Evolutionary conservation across 1,140 invertebrate genomes (phyloP).

Genomic region (Brachionus plicatilis): DNA sequence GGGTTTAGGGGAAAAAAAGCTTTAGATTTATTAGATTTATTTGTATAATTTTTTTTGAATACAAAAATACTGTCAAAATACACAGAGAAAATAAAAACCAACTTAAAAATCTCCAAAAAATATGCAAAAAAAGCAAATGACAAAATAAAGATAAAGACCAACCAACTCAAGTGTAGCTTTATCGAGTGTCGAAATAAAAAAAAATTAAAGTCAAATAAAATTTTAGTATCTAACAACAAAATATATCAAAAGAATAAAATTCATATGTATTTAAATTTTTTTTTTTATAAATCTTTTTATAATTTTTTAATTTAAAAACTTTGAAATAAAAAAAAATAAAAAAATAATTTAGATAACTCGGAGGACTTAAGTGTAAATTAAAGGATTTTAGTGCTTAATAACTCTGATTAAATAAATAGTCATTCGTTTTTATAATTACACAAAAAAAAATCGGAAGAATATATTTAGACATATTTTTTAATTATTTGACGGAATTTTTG

Average conservation of each 20-base stretch:
- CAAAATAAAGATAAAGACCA: neutral
- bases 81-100: constrained; percentile 5
- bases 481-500: constrained; percentile 40
- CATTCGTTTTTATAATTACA: neutral
- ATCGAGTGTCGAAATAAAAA: neutral
- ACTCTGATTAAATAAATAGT: constrained; percentile 22
- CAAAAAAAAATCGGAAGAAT: neutral
- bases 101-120: neutral
- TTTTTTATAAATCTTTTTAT: neutral
- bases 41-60: neutral
- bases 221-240: constrained; percentile 3
- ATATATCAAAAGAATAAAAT: neutral
- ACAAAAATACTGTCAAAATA: constrained; percentile 27
- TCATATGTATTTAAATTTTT: neutral
- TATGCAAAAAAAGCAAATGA: neutral
- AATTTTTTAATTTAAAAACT: neutral
- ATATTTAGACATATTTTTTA: constrained; percentile 34
- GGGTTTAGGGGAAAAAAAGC: neutral
- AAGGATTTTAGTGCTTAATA: neutral
- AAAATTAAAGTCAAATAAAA: neutral
- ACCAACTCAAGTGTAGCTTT: neutral
- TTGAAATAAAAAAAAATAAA: constrained; percentile 6
- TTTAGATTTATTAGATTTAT: neutral
- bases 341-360: constrained; percentile 34
- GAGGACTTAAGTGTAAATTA: constrained; percentile 13